These are phyloP conservation scores for Polypterus senegalus DNA, from an alignment of 2,113 vertebrate species.

Conservation along the genomic window DNA sequence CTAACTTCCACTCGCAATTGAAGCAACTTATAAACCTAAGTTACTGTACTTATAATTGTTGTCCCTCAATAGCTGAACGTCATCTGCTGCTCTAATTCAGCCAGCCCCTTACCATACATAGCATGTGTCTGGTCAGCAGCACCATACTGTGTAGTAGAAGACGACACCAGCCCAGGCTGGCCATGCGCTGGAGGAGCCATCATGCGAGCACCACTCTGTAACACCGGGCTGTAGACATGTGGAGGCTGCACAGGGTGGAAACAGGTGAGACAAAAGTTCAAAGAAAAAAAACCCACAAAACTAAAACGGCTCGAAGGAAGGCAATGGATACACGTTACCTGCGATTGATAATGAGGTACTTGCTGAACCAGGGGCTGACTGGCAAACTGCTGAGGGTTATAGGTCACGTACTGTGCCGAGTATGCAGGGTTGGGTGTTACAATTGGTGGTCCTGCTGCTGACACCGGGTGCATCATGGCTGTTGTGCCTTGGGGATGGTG, in stretches of 20 bases:
- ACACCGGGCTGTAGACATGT: constrained; percentile 89
- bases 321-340: constrained; percentile 51
- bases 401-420: constrained; percentile 86
- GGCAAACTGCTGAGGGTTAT: constrained; percentile 90
- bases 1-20: too few relatives aligned
- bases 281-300: not conserved
- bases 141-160: constrained; percentile 82
- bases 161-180: constrained; percentile 80
- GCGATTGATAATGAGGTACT: constrained; percentile 91
- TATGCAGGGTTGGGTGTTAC: constrained; percentile 83
- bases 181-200: constrained; percentile 82
- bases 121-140: constrained; percentile 89
- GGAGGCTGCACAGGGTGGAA: constrained; percentile 58
- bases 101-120: constrained; percentile 83
- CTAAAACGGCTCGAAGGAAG: not conserved
- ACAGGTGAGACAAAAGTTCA: constrained; percentile 7
- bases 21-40: too few relatives aligned
- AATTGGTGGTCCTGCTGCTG: constrained; percentile 84
- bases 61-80: not conserved
- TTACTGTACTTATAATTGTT: too few relatives aligned
- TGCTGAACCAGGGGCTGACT: constrained; percentile 90
- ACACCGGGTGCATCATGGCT: constrained; percentile 90
- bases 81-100: not conserved
- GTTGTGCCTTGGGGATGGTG: constrained; percentile 74
- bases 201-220: constrained; percentile 86